Base-by-base conservation (phyloP, 2,797 vertebrate species). In the Bufotes viridis region DNA sequence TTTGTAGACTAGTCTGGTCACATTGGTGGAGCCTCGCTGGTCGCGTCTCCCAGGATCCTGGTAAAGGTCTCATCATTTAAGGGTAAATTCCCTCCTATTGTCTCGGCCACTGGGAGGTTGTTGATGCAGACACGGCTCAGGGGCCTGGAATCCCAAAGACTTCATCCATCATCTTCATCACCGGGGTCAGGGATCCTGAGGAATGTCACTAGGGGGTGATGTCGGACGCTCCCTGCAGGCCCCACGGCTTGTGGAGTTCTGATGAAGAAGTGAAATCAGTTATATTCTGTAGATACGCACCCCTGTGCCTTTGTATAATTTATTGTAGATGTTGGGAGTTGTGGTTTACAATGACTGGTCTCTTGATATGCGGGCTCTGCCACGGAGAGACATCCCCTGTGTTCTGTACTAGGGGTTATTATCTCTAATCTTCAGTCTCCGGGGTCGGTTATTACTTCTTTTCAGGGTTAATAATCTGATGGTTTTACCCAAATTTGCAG, bases 11-110 rank as follows among this genome's bases (percentile, higher is more conserved):
- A 42, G 42, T 42, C 42, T 5, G 42, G 42, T 42, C 42, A 2
- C 42, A 42, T 42, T 42, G 6, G 42, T 24, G 24, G 22, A 67
- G n/a, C 60, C 60, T 22, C 10, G 20, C 26, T 42, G 9, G 7
- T 90, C 81, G 91, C 91, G 93, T 93, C 92, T 93, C 93, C 91
- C 92, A 90, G 93, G 91, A 91, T 89, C 87, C 86, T 8, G 53
- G 67, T 87, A 89, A 94, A 93, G 17, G 55, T 89, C 26, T 90
- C 86, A 90, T 87, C 82, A 90, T 90, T 87, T 75, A 86, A 91
- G 92, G 90, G 90, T 90, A 90, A 89, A 79, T 90, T 89, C 87
- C 78, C 57, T 87, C 69, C 90, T 87, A 91, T 94, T 93, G 92
- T 42, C 74, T 89, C 65, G 89, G 90, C 91, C 86, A 84, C 83